These are phyloP conservation scores for Burhinus oedicnemus DNA, from an alignment of 2,113 vertebrate species.

Conservation along the genomic window DNA sequence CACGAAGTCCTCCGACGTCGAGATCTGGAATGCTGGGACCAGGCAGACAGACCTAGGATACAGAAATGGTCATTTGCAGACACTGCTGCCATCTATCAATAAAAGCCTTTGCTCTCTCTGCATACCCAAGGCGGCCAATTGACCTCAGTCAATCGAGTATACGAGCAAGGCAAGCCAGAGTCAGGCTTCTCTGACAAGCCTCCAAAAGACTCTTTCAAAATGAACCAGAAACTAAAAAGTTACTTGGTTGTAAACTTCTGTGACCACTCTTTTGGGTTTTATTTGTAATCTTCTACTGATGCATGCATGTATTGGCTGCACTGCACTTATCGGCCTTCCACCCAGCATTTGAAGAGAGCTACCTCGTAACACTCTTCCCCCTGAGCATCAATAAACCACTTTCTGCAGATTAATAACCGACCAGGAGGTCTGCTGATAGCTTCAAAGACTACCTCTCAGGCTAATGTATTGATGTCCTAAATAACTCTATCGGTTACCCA, in stretches of 20 bases:
- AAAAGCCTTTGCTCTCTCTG: background rate
- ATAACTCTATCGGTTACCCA: background rate
- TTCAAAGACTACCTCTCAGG: background rate
- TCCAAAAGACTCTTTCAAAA: background rate
- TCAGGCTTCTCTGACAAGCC: background rate
- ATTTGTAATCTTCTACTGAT: background rate
- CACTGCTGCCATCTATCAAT: background rate
- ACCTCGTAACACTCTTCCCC: background rate
- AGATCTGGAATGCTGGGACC: conserved; percentile 92
- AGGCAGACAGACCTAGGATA: conserved; percentile 89
- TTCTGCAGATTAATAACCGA: background rate
- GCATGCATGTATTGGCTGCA: background rate
- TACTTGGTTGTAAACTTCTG: background rate
- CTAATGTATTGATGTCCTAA: background rate
- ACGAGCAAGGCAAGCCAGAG: background rate
- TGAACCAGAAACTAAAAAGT: background rate
- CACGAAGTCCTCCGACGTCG: conserved; percentile 80
- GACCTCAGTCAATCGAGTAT: background rate
- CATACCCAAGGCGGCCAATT: background rate
- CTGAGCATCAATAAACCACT: background rate
- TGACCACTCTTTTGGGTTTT: background rate
- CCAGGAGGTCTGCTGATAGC: background rate
- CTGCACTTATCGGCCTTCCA: background rate
- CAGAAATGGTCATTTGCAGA: conserved; percentile 22
- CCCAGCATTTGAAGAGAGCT: background rate